Evolutionary conservation across 2,113 vertebrate genomes (phyloP), one percentile per base, ranked within the genome.

Genomic region (Dipodomys stephensi): DNA sequence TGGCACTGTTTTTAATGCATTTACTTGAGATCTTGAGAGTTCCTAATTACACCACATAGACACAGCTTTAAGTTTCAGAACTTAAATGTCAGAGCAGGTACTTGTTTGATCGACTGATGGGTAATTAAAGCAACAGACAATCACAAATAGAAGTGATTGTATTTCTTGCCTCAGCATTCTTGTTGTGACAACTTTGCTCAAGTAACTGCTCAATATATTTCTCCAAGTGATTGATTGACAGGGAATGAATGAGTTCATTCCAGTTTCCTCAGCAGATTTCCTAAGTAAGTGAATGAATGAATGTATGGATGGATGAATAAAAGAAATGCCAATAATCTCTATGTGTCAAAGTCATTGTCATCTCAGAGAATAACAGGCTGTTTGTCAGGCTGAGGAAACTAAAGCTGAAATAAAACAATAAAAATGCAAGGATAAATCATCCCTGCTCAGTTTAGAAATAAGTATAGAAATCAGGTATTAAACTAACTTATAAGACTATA

Each of bases 31-130:
- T 83, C 32, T 10, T 94, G 85, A 95, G 44, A 97, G 49, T 30
- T 92, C 49, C 44, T 96, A 76, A 72, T 83, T 94, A 71, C 95
- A 92, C 84, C 69, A 83, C 89, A 65, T 22, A 80, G 90, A 80
- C 53, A 88, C 5, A 64, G 12, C 30, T 67, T 62, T 78, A 44
- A 83, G 19, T 62, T 89, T 87, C 60, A 90, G 71, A 96, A 85
- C 27, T 72, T 18, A 91, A 91, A 32, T 68, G n/a, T 90, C 74
- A 80, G 68, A 81, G 87, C 19, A 87, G 73, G 83, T 69, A 78
- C 12, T 13, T 87, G 39, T 96, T 93, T 68, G 15, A 88, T 88
- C n/a, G 49, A 65, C 19, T 90, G 60, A 53, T 93, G 20, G 85
- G 15, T 83, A 81, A 76, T 74, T 20, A 4, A 32, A 93, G 16